Evolutionary conservation across 2,797 vertebrate species (phyloP).

Genomic region (Chanos chanos): DNA sequence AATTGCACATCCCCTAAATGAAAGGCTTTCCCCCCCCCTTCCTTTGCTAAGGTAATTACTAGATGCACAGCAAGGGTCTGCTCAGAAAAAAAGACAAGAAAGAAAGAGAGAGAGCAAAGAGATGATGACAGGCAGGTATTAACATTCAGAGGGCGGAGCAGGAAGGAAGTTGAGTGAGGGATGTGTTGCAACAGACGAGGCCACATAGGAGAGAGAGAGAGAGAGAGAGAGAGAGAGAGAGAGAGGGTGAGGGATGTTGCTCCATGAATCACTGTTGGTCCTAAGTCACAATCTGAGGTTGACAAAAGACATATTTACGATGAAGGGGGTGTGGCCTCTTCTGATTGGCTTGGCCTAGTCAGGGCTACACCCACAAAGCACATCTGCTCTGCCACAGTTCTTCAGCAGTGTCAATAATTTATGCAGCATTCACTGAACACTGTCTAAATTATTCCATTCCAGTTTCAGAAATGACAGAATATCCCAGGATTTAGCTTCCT

Average conservation of each 20-base stretch:
- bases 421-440: too few species aligned
- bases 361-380: neutral
- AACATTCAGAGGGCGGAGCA: too few species aligned
- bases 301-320: neutral
- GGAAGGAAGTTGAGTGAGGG: too few species aligned
- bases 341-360: neutral
- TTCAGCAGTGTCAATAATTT: too few species aligned
- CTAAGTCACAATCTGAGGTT: neutral
- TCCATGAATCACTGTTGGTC: too few species aligned
- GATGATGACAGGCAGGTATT: slow-evolving; percentile 50
- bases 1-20: slow-evolving; percentile 76
- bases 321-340: neutral
- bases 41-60: slow-evolving; percentile 38
- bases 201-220: too few species aligned
- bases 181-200: too few species aligned
- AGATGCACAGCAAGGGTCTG: slow-evolving; percentile 28
- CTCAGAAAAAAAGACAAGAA: neutral
- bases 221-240: too few species aligned
- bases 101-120: slow-evolving; percentile 33
- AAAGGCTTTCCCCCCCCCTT: slow-evolving; percentile 60
- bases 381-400: neutral
- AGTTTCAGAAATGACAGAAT: too few species aligned
- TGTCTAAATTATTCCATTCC: too few species aligned
- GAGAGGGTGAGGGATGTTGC: too few species aligned
- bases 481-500: too few species aligned